These are phyloP conservation scores for Anticlea derivata DNA, from an alignment of 2,888 invertebrate genomes.

Conservation along the genomic window DNA sequence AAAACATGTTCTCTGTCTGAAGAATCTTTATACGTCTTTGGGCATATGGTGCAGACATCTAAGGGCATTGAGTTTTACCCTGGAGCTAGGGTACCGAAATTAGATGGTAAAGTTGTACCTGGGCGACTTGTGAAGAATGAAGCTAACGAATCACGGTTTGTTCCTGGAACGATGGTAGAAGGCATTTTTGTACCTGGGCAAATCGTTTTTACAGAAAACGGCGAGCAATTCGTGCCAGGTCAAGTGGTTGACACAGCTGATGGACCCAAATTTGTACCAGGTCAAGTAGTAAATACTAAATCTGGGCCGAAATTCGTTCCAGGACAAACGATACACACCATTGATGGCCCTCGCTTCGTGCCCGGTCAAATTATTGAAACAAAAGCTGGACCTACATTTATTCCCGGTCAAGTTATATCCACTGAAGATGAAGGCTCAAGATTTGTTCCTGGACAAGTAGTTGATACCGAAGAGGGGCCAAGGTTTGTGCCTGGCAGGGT, in stretches of 20 bases:
- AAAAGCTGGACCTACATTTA: conserved; percentile 89
- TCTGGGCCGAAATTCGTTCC: conserved; percentile 86
- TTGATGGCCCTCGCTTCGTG: conserved; percentile 89
- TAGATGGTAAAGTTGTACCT: conserved; percentile 85
- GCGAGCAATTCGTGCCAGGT: conserved; percentile 88
- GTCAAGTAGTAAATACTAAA: conserved; percentile 89
- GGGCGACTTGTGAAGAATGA: conserved; percentile 86
- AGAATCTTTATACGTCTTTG: conserved; percentile 83
- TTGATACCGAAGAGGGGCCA: conserved; percentile 88
- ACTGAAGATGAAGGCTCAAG: conserved; percentile 85
- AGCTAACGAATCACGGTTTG: conserved; percentile 85
- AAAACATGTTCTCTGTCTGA: conserved; percentile 79
- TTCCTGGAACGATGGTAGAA: conserved; percentile 87
- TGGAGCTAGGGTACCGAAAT: conserved; percentile 75
- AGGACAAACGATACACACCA: conserved; percentile 89
- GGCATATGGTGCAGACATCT: conserved; percentile 86
- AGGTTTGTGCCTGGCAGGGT: conserved; percentile 89
- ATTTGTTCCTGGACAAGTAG: conserved; percentile 87
- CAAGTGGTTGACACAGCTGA: conserved; percentile 88
- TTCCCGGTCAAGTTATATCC: conserved; percentile 90
- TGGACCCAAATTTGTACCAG: conserved; percentile 90
- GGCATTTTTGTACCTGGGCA: conserved; percentile 88
- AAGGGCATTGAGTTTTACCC: conserved; percentile 87
- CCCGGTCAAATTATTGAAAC: conserved; percentile 91
- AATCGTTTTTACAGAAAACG: conserved; percentile 87